Evolutionary conservation across 2,113 vertebrate genomes (phyloP).

Genomic region (Syngnathus floridae): DNA sequence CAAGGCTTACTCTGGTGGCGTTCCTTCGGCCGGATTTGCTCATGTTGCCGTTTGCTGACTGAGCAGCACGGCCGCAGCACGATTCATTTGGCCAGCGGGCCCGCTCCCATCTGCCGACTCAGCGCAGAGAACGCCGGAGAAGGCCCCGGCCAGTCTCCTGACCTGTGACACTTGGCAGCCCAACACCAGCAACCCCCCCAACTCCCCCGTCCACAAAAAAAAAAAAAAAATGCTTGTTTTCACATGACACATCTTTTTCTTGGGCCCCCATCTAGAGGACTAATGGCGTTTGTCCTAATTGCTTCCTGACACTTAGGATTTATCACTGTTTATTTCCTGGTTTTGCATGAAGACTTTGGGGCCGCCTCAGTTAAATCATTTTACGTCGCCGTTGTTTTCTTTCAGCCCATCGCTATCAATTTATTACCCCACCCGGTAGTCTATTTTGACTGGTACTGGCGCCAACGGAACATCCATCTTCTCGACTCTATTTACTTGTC

Average conservation of each 20-base stretch:
- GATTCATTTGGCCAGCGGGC: slow-evolving; percentile 68
- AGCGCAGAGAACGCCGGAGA: slow-evolving; percentile 40
- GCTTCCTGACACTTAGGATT: slow-evolving; percentile 61
- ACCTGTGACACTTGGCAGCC: slow-evolving; percentile 56
- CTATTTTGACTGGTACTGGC: slow-evolving; percentile 23
- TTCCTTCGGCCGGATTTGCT: not conserved
- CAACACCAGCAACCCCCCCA: not conserved
- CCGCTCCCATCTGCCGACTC: slow-evolving; percentile 60
- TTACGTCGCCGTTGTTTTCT: slow-evolving; percentile 8
- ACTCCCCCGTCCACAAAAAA: not conserved
- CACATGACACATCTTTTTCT: slow-evolving; percentile 63
- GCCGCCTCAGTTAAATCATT: slow-evolving; percentile 20
- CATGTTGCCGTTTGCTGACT: not conserved
- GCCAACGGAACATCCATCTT: not conserved
- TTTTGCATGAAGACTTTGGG: slow-evolving; percentile 17
- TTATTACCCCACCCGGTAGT: slow-evolving; percentile 15
- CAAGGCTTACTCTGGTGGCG: too few relatives aligned
- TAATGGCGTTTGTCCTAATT: slow-evolving; percentile 60
- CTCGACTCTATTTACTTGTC: not conserved
- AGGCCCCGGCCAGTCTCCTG: slow-evolving; percentile 59
- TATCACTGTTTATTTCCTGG: slow-evolving; percentile 58
- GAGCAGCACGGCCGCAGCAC: slow-evolving; percentile 60
- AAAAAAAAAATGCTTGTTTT: slow-evolving; percentile 55
- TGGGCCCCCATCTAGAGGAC: slow-evolving; percentile 56
- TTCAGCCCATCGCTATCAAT: slow-evolving; percentile 22